Evolutionary conservation across 2,113 vertebrate genomes (phyloP).

Genomic region (Corvus cornix): DNA sequence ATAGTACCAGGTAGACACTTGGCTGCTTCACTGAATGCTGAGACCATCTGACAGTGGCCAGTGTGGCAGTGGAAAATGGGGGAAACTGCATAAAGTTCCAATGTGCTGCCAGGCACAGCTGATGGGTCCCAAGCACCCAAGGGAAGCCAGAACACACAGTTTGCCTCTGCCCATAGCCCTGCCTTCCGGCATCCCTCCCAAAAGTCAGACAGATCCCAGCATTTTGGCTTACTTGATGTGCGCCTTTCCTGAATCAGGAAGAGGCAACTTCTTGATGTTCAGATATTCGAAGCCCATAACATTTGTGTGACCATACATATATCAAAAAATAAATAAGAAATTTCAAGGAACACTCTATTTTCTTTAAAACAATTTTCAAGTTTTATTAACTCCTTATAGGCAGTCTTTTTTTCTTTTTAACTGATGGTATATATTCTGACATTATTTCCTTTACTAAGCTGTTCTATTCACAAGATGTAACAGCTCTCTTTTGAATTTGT

Average conservation of each 20-base stretch:
- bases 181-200: rapidly evolving
- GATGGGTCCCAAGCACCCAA: not conserved
- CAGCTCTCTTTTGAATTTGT: not conserved
- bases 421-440: not conserved
- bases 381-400: not conserved
- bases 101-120: not conserved
- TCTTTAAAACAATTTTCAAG: not conserved
- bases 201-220: not conserved
- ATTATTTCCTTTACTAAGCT: not conserved
- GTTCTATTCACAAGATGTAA: not conserved
- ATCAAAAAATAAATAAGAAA: not conserved
- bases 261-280: not conserved
- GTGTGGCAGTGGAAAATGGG: not conserved
- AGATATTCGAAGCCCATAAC: not conserved
- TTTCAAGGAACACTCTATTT: not conserved
- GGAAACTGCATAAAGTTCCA: not conserved
- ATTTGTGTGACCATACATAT: not conserved
- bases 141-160: not conserved
- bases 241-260: not conserved
- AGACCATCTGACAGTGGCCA: not conserved
- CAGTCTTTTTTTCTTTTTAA: not conserved
- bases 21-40: not conserved
- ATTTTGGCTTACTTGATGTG: not conserved
- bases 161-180: not conserved
- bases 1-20: not conserved